Evolutionary conservation across 1,140 invertebrate genomes (phyloP), one percentile per base, ranked within the genome.

Genomic region (Sarcophaga bullata): DNA sequence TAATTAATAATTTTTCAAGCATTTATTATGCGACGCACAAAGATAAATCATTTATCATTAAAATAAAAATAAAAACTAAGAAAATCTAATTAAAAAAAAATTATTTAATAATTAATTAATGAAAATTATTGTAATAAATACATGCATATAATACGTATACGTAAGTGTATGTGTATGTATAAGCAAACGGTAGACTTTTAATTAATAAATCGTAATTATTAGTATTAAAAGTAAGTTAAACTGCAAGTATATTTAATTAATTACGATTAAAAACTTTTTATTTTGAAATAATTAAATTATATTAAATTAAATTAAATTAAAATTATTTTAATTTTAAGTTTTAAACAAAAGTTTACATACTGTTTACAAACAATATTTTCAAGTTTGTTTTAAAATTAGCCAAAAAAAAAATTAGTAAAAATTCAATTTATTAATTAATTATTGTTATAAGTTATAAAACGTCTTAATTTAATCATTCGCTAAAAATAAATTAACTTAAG

Each of bases 21-120:
- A 89, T 89, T 89, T 87, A 89, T 89, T 89, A 89, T 89, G 87
- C 88, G 88, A 75, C 88, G 88, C 88, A 89, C 88, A 89, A 88
- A 68, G 15, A 58, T n/a, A 58, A 58, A 58, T 58, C 54, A 80
- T 84, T 84, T 82, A 84, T 72, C 48, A 81, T 25, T 48, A 68
- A 68, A 15, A 17, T 48, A 68, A 68, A 15, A 17, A 68, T 17
- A 19, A 7, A 49, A 17, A 49, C 46, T 49, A 76, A 47, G 8
- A 46, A 73, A 82, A 54, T 52, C 4, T 13, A 82, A 48, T 6
- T 15, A 80, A 19, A 49, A 81, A 73, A 17, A 50, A 7, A n/a
- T 25, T 80, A 80, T 73, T 49, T 49, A 80, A 49, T 62, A 62
- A 82, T 50, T 17, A 78, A 80, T 8, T 62, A 58, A 58, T 11